Conservation (phyloP, 2,797 vertebrate species). For the Australoheros facetus region DNA sequence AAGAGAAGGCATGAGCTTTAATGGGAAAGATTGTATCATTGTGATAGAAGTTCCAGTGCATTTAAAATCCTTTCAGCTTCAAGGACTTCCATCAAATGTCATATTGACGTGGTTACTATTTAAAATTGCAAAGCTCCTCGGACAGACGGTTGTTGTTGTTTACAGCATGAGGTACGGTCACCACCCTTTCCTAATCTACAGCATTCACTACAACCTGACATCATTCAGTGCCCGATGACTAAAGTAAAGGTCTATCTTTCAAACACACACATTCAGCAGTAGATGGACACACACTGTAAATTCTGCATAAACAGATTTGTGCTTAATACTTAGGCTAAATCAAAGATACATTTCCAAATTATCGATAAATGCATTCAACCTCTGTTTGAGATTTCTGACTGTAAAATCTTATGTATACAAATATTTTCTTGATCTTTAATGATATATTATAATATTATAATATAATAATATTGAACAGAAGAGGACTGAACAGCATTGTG, state of each 20-base stretch:
- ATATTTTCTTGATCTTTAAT: neutral
- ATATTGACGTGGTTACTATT: neutral
- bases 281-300: neutral
- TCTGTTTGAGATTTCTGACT: neutral
- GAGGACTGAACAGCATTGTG: neutral
- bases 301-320: neutral
- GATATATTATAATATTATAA: too few relatives aligned
- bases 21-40: neutral
- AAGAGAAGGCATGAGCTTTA: neutral
- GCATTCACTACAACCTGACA: neutral
- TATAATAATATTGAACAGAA: neutral
- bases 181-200: neutral
- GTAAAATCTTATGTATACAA: fast-evolving
- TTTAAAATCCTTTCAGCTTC: neutral
- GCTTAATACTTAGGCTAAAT: neutral
- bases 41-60: neutral
- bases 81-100: neutral
- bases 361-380: neutral
- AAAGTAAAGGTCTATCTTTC: neutral
- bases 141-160: neutral
- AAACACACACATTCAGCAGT: neutral
- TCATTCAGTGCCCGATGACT: neutral
- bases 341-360: neutral
- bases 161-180: neutral
- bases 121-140: neutral